Percentiles rank a stretch among this genome's conserved stretches.
Evolutionary conservation across 2,113 vertebrate species (phyloP).

Genomic region (Halichoeres trimaculatus): DNA sequence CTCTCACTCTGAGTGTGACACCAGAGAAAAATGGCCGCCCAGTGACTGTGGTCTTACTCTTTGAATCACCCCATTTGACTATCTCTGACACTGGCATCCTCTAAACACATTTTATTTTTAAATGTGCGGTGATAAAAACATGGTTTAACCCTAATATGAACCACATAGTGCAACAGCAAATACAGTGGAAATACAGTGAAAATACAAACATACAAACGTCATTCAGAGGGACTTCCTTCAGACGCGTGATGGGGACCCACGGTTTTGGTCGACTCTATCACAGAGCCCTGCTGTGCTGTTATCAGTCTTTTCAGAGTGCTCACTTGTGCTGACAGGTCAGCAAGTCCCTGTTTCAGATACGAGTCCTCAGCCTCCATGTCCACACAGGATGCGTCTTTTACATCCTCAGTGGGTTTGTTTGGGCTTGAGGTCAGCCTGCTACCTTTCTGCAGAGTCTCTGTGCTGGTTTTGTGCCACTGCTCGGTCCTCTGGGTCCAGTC

Average conservation of each 20-base stretch:
- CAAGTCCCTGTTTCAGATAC: conserved; percentile 87
- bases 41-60: background rate
- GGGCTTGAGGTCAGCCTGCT: conserved; percentile 53
- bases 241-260: conserved; percentile 77
- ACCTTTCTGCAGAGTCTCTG: conserved; percentile 78
- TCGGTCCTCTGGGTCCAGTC: conserved; percentile 90
- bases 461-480: conserved; percentile 87
- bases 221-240: conserved; percentile 81
- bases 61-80: background rate
- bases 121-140: conserved; percentile 4
- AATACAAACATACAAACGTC: conserved; percentile 81
- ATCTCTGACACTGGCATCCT: background rate
- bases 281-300: conserved; percentile 85
- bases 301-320: conserved; percentile 89
- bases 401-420: conserved; percentile 64
- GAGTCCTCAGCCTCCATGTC: conserved; percentile 85
- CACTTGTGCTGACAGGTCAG: conserved; percentile 87
- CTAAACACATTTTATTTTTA: conserved; percentile 8
- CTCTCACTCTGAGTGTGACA: too few species aligned
- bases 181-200: conserved; percentile 89
- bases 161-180: conserved; percentile 91
- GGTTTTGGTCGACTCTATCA: conserved; percentile 86
- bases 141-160: conserved; percentile 67
- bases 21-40: background rate
- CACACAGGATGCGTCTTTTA: conserved; percentile 84